phyloP scores from a whole-genome alignment of 1,140 invertebrate genomes.

The Drosophila simulans region DNA sequence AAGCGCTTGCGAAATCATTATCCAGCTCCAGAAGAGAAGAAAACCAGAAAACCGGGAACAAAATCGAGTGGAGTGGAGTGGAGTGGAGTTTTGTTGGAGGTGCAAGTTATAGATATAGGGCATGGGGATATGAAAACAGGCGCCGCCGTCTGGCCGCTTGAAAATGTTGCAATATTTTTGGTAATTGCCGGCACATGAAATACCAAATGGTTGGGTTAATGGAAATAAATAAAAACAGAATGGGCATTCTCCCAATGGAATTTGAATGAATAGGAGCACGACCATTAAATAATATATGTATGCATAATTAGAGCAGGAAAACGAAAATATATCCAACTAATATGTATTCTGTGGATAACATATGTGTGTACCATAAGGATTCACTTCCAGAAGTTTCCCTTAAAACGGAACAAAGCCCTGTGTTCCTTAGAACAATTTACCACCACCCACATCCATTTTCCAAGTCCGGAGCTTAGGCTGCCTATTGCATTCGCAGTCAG shows the following conservation, averaged over 20 bases:
- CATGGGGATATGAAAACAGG: not conserved
- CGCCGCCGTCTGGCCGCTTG: slow-evolving; percentile 24
- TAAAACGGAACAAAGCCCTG: not conserved
- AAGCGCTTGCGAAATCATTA: slow-evolving; percentile 48
- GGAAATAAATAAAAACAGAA: not conserved
- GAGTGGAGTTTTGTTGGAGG: too few relatives aligned
- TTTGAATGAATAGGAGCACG: not conserved
- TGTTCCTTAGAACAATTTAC: not conserved
- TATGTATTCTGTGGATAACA: not conserved
- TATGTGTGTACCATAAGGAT: too few relatives aligned
- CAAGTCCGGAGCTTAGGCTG: slow-evolving; percentile 4
- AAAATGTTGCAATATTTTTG: slow-evolving; percentile 39
- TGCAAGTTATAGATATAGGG: slow-evolving; percentile 14
- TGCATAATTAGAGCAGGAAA: not conserved
- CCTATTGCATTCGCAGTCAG: slow-evolving; percentile 15
- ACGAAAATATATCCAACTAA: not conserved
- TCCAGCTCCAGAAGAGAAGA: not conserved
- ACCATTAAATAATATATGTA: not conserved
- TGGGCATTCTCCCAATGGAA: not conserved
- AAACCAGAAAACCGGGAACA: slow-evolving; percentile 5
- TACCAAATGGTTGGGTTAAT: slow-evolving; percentile 7
- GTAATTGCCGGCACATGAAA: slow-evolving; percentile 9
- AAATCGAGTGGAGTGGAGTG: slow-evolving; percentile 5
- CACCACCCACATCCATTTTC: not conserved
- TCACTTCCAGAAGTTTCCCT: not conserved